Base-by-base conservation (phyloP, 2,113 vertebrate species). In the Ammospiza nelsoni region DNA sequence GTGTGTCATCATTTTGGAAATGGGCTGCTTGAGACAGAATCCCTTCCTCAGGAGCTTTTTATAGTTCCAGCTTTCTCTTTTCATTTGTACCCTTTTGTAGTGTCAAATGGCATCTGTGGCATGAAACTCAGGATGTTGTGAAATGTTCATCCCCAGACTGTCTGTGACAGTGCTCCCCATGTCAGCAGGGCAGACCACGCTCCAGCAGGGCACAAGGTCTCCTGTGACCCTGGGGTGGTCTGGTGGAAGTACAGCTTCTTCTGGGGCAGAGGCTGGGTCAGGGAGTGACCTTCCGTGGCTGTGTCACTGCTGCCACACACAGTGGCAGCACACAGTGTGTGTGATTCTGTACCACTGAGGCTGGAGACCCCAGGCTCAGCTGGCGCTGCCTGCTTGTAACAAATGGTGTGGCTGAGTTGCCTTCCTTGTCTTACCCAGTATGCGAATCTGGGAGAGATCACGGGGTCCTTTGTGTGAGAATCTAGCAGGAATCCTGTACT, bases 91-190 rank as follows among this genome's bases (percentile, higher is more conserved):
- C 31, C 1, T 1, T 39, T 84, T 63, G 23, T 76, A 18, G 66
- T 19, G 46, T 65, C 41, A n/a, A 18, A 54, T 68, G 54, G 44
- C 48, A 18, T 75, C 48, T 4, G 19, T 51, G 69, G 27, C 1
- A 2, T 51, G 46, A 61, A 84, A 69, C 48, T 84, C 67, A n/a
- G 87, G 84, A 66, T 94, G 44, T 94, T 96, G 82, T 85, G 82
- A 94, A 94, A 86, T 55, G 37, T 22, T 43, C 2, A 2, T 66
- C 35, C 46, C 39, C 24, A 15, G 63, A 27, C 63, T 14, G 71
- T 39, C 52, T 83, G 62, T 73, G 77, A 43, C 8, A 3, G 3
- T 9, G 33, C 41, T 71, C 5, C 23, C 43, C 24, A 41, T 0
- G 0, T 11, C 46, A 41, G 57, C 24, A 9, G 28, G 61, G 35